phyloP scores from a whole-genome alignment of 1,140 invertebrate genomes.

The Cyclina sinensis region DNA sequence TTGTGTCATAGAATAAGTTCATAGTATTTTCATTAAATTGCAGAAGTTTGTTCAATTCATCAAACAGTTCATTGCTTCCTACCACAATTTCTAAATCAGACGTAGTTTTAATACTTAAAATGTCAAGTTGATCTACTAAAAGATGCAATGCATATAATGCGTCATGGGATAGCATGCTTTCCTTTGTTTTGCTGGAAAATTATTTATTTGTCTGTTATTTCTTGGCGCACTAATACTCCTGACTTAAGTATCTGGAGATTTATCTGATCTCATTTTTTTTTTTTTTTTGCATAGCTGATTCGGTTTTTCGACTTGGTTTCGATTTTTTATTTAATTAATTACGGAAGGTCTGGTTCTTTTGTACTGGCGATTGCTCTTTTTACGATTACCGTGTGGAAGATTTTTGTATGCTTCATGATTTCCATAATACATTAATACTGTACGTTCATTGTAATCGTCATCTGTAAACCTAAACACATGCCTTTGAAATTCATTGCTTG shows the following conservation, averaged over 20 bases:
- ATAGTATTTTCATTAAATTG: slow-evolving; percentile 28
- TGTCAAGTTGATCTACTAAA: slow-evolving; percentile 56
- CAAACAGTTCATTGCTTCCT: slow-evolving; percentile 28
- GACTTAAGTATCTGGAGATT: background rate
- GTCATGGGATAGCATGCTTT: slow-evolving; percentile 40
- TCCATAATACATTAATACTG: background rate
- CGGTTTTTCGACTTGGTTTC: too few species aligned
- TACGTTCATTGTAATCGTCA: slow-evolving; percentile 7
- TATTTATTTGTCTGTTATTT: slow-evolving; percentile 30
- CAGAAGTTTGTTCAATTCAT: slow-evolving; percentile 43
- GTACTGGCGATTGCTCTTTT: too few species aligned
- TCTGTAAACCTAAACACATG: background rate
- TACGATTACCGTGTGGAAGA: too few species aligned
- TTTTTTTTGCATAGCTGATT: too few species aligned
- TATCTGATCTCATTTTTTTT: slow-evolving; percentile 3
- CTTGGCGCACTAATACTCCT: slow-evolving; percentile 12
- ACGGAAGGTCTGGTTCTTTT: too few species aligned
- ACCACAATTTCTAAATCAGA: slow-evolving; percentile 51
- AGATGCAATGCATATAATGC: slow-evolving; percentile 49
- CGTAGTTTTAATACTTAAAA: slow-evolving; percentile 61
- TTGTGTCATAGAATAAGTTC: slow-evolving; percentile 37
- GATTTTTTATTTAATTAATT: too few species aligned
- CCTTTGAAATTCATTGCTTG: slow-evolving; percentile 20
- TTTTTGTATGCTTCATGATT: too few species aligned
- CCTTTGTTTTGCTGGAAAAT: background rate